Base-by-base conservation (phyloP, 2,113 vertebrate species). In the Malurus melanocephalus region DNA sequence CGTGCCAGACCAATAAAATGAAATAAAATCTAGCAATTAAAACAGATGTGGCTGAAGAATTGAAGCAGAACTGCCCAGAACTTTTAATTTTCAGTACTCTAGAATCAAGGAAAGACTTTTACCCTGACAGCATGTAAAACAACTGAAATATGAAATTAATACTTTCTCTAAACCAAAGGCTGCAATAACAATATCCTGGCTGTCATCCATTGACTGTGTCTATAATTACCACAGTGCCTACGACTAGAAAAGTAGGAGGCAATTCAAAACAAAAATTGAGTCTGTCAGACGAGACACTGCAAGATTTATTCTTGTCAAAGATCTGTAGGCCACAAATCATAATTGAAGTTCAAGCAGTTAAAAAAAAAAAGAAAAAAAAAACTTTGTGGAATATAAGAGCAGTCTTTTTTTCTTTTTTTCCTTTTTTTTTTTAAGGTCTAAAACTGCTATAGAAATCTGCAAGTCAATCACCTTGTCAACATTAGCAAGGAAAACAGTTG, bases 61-160 rank as follows among this genome's bases (percentile, higher is more conserved):
- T 79, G 65, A 80, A 79, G 76, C 60, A 91, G 64, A 92, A 83
- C 46, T 77, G 28, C 56, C 69, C 69, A 40, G 55, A 90, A 78
- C 51, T 94, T 83, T 48, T 81, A 73, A 59, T 80, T 95, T 66
- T 65, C 77, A 55, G 67, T 64, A 62, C 15, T 76, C 43, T 38
- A 89, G 80, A 94, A 78, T 66, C 66, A 76, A 79, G 90, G 55
- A 64, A 28, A 88, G 87, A 90, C 46, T 68, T 91, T 84, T 69
- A 91, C 71, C 40, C 68, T 93, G 87, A 81, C 52, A 93, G 76
- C 71, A 67, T 65, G 89, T 83, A 79, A 94, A 97, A n/a, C 49
- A 85, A 78, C 18, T 89, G 85, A 93, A 91, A 92, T 89, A 92
- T 30, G 80, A 94, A 94, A 93, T 93, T 86, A 91, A 90, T 78